These are phyloP conservation scores for Lontra canadensis DNA, from an alignment of 2,113 vertebrate genomes.

Conservation along the genomic window DNA sequence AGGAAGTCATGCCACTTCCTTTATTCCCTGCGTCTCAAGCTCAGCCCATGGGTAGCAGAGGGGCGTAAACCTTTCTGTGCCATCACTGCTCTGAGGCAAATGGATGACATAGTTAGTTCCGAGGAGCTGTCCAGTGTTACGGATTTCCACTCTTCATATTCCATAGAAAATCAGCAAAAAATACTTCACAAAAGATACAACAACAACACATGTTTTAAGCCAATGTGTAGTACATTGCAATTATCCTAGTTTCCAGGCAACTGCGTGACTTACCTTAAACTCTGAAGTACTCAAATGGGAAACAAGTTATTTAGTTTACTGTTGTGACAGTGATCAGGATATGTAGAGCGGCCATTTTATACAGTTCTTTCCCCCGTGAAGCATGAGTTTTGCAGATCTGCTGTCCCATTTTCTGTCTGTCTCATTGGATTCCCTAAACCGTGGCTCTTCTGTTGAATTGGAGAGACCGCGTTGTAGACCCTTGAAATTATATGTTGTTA, in stretches of 20 bases:
- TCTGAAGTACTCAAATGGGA: constrained; percentile 79
- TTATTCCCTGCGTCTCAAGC: neutral
- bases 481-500: neutral
- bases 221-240: constrained; percentile 47
- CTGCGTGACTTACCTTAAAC: constrained; percentile 72
- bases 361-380: neutral
- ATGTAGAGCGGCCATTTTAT: constrained; percentile 30
- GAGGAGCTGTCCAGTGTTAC: neutral
- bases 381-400: constrained; percentile 48
- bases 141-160: neutral
- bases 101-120: neutral
- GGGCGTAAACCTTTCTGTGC: neutral
- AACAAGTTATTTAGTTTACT: constrained; percentile 61
- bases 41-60: neutral
- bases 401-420: neutral
- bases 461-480: neutral
- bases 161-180: neutral
- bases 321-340: neutral
- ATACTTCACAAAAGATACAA: neutral
- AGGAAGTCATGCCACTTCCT: neutral
- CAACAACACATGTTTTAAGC: neutral
- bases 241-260: constrained; percentile 76
- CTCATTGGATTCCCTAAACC: neutral
- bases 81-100: neutral
- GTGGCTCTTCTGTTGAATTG: neutral